phyloP scores from a whole-genome alignment of 2,888 invertebrate species.

The Dione vanillae region DNA sequence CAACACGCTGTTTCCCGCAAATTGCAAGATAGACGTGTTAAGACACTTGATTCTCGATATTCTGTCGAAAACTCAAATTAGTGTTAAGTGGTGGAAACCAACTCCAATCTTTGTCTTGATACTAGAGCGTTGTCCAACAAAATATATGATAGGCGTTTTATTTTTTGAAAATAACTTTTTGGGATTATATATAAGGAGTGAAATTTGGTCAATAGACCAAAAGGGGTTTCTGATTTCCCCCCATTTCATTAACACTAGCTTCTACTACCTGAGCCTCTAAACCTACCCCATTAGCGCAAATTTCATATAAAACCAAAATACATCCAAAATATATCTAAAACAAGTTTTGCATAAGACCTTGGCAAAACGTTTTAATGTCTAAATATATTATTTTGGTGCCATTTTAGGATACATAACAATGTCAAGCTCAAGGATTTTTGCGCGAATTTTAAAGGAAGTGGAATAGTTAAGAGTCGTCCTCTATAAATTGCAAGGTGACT shows the following conservation, averaged over 20 bases:
- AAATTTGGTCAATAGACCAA: too few relatives aligned
- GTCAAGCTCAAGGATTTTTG: conserved; percentile 41
- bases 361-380: conserved; percentile 37
- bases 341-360: conserved; percentile 31
- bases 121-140: neutral
- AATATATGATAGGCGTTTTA: too few relatives aligned
- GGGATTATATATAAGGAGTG: too few relatives aligned
- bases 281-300: neutral
- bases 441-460: conserved; percentile 19
- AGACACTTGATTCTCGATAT: neutral
- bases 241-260: too few relatives aligned
- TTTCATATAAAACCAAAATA: neutral
- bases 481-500: conserved; percentile 9
- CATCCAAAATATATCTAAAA: neutral
- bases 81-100: neutral
- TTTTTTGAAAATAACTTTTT: too few relatives aligned
- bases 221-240: too few relatives aligned
- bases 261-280: too few relatives aligned
- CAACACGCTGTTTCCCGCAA: neutral
- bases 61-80: too few relatives aligned
- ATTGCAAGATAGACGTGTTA: neutral
- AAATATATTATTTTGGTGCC: conserved; percentile 40
- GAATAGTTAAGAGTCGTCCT: conserved; percentile 6
- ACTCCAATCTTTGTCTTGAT: neutral
- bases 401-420: conserved; percentile 41